Percentiles rank a stretch among this genome's conserved stretches.
Evolutionary conservation across 2,797 vertebrate genomes (phyloP).

Genomic region (Pitangus sulphuratus): DNA sequence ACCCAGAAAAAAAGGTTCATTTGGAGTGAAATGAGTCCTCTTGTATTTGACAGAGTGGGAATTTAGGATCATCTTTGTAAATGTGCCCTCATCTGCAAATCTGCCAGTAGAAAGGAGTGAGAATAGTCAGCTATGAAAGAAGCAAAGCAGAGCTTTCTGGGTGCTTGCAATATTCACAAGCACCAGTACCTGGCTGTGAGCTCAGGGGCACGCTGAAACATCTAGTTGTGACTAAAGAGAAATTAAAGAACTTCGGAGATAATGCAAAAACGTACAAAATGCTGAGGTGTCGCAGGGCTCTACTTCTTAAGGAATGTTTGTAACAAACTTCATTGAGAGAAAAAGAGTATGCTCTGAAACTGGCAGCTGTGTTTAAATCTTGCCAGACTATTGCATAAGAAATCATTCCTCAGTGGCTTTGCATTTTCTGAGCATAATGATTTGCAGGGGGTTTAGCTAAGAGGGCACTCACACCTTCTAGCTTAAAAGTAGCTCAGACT

Average conservation of each 20-base stretch:
- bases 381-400: constrained; percentile 3
- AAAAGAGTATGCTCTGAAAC: not conserved
- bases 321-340: not conserved
- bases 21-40: constrained; percentile 30
- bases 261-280: not conserved
- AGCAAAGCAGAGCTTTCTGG: constrained; percentile 1
- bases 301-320: not conserved
- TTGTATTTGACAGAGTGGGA: constrained; percentile 40
- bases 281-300: not conserved
- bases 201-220: not conserved
- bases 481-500: not conserved
- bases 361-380: constrained; percentile 14
- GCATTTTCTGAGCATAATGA: not conserved
- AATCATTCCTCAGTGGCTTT: not conserved
- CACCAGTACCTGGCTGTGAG: not conserved
- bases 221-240: not conserved
- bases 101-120: constrained; percentile 1
- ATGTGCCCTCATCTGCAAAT: constrained; percentile 27
- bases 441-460: not conserved
- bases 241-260: not conserved
- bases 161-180: not conserved
- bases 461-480: not conserved
- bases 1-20: constrained; percentile 19
- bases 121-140: not conserved
- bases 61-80: constrained; percentile 34